These are phyloP conservation scores for Sphecodes monilicornis DNA, from an alignment of 2,888 invertebrate genomes.

Conservation along the genomic window DNA sequence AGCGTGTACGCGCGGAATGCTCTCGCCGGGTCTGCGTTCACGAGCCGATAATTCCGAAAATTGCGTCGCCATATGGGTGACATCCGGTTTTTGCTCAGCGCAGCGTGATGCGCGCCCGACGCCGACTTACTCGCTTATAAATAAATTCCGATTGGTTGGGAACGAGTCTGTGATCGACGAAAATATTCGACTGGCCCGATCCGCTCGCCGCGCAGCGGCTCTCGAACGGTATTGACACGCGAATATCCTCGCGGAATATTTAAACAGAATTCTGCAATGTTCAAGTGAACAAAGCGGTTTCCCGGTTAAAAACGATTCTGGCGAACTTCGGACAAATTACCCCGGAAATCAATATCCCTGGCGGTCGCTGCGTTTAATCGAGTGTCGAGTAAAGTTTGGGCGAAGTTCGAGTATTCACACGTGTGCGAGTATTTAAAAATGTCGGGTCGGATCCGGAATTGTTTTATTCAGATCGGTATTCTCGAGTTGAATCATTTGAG, in stretches of 20 bases:
- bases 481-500: too few species aligned
- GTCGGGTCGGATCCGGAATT: not conserved
- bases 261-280: conserved; percentile 6
- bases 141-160: conserved; percentile 47
- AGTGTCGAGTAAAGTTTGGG: not conserved
- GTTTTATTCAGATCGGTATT: too few species aligned
- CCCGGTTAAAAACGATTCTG: not conserved
- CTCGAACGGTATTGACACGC: not conserved
- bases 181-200: conserved; percentile 25
- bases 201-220: not conserved
- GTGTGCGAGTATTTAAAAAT: not conserved
- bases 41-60: conserved; percentile 72
- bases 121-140: conserved; percentile 61
- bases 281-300: conserved; percentile 10
- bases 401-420: not conserved
- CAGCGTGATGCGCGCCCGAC: conserved; percentile 45
- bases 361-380: not conserved
- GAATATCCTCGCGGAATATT: not conserved
- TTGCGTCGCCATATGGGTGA: conserved; percentile 65
- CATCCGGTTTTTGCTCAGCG: conserved; percentile 61
- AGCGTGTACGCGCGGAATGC: conserved; percentile 49
- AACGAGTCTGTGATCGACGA: not conserved
- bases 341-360: not conserved
- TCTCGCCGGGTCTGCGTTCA: conserved; percentile 63
- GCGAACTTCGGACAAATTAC: not conserved